Evolutionary conservation across 2,888 invertebrate species (phyloP), one percentile per base, ranked within the genome.

Genomic region (Apamea sordens): DNA sequence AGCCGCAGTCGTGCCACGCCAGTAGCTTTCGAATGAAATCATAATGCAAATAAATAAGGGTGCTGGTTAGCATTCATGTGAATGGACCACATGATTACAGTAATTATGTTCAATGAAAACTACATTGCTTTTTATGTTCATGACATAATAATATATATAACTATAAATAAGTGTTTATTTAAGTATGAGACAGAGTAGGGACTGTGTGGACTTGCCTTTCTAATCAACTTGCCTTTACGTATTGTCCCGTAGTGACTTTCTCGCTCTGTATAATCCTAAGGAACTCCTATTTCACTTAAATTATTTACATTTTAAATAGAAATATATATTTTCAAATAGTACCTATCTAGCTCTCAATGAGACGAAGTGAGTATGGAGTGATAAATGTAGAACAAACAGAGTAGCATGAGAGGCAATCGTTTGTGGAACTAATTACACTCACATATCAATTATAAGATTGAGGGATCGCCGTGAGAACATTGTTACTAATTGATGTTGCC

Each of bases 191-290:
- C 92, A 79, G 86, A 93, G 91, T 94, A 92, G 92, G 92, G 92
- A 93, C 90, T 93, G 92, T 91, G 91, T 88, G 88, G 88, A 95
- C 94, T 95, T 95, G 95, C 95, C 95, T 95, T 95, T 94, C 91
- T 93, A 91, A 94, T 92, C 91, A 90, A 94, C 95, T 95, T 95
- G 95, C 95, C 95, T 95, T 92, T 92, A 90, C 91, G 88, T 92
- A 92, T 91, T 92, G 92, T 90, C 89, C 91, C 88, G 86, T 93
- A 92, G 91, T 89, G 88, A 93, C 90, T 91, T 90, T 92, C 91
- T 92, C 88, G 90, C 92, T 91, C 91, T 92, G 89, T 91, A 76
- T 90, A 87, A 87, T 89, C 80, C 77, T 86, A 86, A 88, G 84
- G 78, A 82, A 89, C 86, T 89, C 84, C 87, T 86, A 85, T 89